Percentiles rank a stretch among this genome's conserved stretches.
Conservation (phyloP, 2,113 vertebrate genomes). For the Platysternon megacephalum region DNA sequence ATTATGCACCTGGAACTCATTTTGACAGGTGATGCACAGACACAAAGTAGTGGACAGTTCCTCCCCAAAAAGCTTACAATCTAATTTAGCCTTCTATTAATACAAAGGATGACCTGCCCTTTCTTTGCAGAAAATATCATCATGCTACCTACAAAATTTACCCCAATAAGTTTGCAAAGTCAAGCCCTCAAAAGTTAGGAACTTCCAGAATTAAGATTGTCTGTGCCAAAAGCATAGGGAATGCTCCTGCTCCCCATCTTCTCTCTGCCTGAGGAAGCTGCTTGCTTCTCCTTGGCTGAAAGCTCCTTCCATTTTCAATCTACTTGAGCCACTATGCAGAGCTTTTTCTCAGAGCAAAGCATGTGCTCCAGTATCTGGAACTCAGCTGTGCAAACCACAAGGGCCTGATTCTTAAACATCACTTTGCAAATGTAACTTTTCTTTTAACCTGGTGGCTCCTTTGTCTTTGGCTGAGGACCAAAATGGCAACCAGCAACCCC, state of each 20-base stretch:
- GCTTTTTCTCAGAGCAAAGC: background rate
- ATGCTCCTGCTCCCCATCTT: conserved; percentile 1
- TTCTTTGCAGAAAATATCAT: background rate
- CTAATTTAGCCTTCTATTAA: too few species aligned
- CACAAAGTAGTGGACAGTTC: too few species aligned
- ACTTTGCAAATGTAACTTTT: background rate
- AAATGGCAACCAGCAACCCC: background rate
- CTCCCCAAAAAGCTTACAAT: too few species aligned
- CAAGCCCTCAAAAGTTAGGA: background rate
- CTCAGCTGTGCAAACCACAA: rapidly evolving
- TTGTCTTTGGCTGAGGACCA: too few species aligned
- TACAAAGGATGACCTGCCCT: background rate
- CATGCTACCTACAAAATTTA: too few species aligned
- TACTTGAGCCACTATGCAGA: background rate
- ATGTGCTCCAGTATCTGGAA: background rate
- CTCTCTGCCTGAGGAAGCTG: conserved; percentile 35
- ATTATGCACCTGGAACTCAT: too few species aligned
- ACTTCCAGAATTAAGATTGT: background rate
- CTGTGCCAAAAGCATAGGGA: background rate
- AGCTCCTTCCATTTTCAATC: conserved; percentile 21
- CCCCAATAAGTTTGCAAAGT: background rate
- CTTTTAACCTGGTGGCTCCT: too few species aligned
- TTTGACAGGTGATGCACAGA: too few species aligned
- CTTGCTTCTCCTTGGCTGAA: conserved; percentile 29
- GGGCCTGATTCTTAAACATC: background rate